A percentile compares a stretch with the other conserved stretches of the same genome.
These are phyloP conservation scores for Nephrotoma appendiculata DNA, from an alignment of 2,888 invertebrate species.

Conservation along the genomic window DNA sequence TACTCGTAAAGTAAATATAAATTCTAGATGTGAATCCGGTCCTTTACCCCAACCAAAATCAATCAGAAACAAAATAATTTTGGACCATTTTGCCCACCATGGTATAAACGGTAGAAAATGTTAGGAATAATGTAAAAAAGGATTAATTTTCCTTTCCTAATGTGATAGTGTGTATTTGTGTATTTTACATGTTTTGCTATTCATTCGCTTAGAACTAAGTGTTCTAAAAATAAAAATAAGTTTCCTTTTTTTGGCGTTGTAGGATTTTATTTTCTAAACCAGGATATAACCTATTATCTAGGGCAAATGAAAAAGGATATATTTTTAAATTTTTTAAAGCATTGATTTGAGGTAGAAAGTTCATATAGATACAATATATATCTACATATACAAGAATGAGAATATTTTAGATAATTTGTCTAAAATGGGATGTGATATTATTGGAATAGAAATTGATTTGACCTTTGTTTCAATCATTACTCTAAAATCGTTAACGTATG, in stretches of 20 bases:
- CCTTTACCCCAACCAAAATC: neutral
- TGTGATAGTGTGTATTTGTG: neutral
- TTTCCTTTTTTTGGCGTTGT: neutral
- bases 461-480: neutral
- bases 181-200: neutral
- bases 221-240: neutral
- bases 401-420: neutral
- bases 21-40: neutral
- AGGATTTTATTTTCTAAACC: neutral
- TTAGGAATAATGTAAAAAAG: neutral
- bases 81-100: neutral
- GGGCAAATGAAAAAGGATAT: neutral
- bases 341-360: neutral
- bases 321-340: neutral
- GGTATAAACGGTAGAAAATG: neutral
- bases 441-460: neutral
- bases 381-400: neutral
- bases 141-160: neutral
- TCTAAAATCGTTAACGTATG: too few relatives aligned
- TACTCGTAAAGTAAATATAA: neutral
- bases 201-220: neutral
- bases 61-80: neutral
- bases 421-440: neutral
- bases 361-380: too few relatives aligned
- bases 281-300: neutral